A percentile compares a stretch with the other conserved stretches of the same genome.
phyloP scores from a whole-genome alignment of 2,888 invertebrate genomes.

The Melanostoma mellinum region DNA sequence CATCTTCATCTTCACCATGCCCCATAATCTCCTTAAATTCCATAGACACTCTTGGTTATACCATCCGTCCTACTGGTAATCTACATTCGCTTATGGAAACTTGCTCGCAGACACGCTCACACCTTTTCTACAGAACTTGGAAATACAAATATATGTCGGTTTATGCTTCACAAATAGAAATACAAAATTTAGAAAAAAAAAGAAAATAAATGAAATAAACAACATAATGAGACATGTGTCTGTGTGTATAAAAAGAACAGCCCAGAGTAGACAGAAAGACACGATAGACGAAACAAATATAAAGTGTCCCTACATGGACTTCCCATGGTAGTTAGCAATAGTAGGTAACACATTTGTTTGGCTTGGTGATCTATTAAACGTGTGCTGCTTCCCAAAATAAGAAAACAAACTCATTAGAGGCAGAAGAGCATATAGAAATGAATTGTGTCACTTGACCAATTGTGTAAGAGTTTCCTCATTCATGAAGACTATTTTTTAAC shows the following conservation, averaged over 20 bases:
- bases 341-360: constrained; percentile 54
- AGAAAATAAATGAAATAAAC: constrained; percentile 35
- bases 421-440: constrained; percentile 49
- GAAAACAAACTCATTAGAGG: constrained; percentile 35
- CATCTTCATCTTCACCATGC: constrained; percentile 7
- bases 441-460: constrained; percentile 70
- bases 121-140: constrained; percentile 56
- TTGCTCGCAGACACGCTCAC: constrained; percentile 59
- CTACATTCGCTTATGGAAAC: constrained; percentile 58
- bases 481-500: constrained; percentile 16
- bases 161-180: constrained; percentile 32
- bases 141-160: constrained; percentile 6
- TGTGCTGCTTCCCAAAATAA: constrained; percentile 58
- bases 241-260: constrained; percentile 13
- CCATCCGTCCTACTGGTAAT: constrained; percentile 25
- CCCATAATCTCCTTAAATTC: constrained; percentile 50
- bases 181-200: constrained; percentile 13
- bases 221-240: constrained; percentile 60
- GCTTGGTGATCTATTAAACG: constrained; percentile 60
- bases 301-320: constrained; percentile 53
- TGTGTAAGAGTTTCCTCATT: constrained; percentile 63
- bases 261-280: constrained; percentile 15
- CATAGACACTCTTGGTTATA: constrained; percentile 2
- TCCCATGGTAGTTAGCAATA: constrained; percentile 54
- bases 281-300: constrained; percentile 25